Base-by-base conservation (phyloP, 2,113 vertebrate genomes). In the Malurus alboscapulatus region DNA sequence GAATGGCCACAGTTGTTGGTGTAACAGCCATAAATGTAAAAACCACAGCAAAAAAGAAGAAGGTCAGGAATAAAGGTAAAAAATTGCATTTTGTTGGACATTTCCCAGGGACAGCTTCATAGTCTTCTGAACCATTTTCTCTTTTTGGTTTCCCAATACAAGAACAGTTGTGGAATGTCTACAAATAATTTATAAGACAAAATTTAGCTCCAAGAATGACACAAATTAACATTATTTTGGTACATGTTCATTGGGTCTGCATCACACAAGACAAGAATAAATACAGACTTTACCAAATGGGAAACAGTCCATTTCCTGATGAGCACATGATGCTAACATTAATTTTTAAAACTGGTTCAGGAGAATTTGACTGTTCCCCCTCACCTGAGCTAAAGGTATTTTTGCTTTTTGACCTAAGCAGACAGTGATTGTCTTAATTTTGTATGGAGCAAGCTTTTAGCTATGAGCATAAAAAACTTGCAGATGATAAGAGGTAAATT, bases 101-200 rank as follows among this genome's bases (percentile, higher is more conserved):
- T 77, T 94, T 98, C 57, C 98, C 98, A 88, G 36, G 2, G 10
- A 48, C 3, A 48, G 97, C 98, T 54, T 97, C 96, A 51, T 90
- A 63, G 17, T 91, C 91, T 82, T 90, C 78, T 11, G 65, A 73
- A 19, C 8, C 5, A 65, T 78, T 58, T 90, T 55, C 20, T 77
- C 4, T 42, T 71, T 85, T 50, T 47, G 79, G 57, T 54, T 93
- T 91, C 86, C 88, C 90, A 93, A 98, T 51, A 80, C 98, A 98
- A 68, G 98, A 96, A 88, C 98, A 98, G 80, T 97, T 97, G 76
- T 95, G 62, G 85, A 95, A 98, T 3, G 20, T 44, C 98, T 98
- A 74, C 22, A 55, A 93, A 87, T 47, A 93, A 82, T 84, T 61
- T 58, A 78, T 25, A 71, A 34, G 58, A 71, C 18, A 94, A 93